These are phyloP conservation scores for Brachionichthys hirsutus DNA, from an alignment of 2,113 vertebrate genomes.

Conservation along the genomic window DNA sequence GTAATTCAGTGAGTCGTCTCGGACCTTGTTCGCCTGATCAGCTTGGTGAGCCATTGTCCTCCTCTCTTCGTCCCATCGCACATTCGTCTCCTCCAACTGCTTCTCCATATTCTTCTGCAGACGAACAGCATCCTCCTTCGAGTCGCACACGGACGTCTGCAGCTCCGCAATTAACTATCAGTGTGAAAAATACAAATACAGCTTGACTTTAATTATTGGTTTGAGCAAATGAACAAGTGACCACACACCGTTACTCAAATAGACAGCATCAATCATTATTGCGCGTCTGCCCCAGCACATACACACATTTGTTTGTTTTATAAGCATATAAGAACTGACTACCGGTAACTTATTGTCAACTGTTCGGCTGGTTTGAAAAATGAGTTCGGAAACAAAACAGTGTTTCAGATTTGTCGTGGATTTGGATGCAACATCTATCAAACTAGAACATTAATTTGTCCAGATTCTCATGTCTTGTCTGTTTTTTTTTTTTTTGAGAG, in stretches of 20 bases:
- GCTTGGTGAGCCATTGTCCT: conserved; percentile 78
- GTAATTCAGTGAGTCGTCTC: background rate
- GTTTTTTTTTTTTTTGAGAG: conserved; percentile 48
- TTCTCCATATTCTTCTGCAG: conserved; percentile 79
- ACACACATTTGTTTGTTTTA: no score
- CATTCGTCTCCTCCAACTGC: conserved; percentile 77
- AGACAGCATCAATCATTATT: no score
- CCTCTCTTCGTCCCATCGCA: conserved; percentile 84
- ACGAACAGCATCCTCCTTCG: conserved; percentile 80
- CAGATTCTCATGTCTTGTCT: conserved; percentile 44
- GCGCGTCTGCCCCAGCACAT: no score
- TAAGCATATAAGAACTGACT: no score
- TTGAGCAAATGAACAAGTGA: background rate
- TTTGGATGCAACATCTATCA: conserved; percentile 41
- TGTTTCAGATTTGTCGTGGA: conserved; percentile 40
- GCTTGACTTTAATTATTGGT: background rate
- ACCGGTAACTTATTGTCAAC: background rate
- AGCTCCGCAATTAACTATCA: conserved; percentile 85
- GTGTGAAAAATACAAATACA: conserved; percentile 23
- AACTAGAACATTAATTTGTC: conserved; percentile 45
- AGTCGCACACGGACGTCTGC: conserved; percentile 77
- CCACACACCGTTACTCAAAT: no score
- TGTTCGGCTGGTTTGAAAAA: conserved; percentile 7
- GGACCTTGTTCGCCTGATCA: conserved; percentile 85
- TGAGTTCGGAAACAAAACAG: conserved; percentile 18